Base-by-base conservation (phyloP, 64 coral and sea anemone species). In the Montipora efflorescens region DNA sequence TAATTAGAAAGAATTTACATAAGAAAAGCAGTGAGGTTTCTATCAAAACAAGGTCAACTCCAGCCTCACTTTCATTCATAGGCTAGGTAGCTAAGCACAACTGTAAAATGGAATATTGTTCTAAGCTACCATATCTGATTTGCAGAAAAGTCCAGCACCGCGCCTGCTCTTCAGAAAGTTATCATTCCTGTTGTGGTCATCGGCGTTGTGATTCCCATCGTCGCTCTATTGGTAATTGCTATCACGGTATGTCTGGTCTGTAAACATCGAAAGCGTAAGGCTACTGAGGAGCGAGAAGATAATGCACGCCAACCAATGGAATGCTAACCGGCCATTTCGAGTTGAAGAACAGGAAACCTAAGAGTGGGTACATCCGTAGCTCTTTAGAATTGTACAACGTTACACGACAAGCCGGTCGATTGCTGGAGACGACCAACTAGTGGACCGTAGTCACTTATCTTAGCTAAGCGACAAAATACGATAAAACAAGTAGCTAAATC, bases 241-340 rank as follows among this genome's bases (percentile, higher is more conserved):
- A 2, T 84, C 15, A 84, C 81, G 47, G 47, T 67, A 19, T 84
- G 59, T 43, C 44, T 84, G 43, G 16, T 84, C 4, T 25, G 81
- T n/a, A 68, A 9, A 67, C 81, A 84, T 67, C 81, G 43, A 25
- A 84, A 43, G 43, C 58, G 28, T 12, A 84, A 84, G 5, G 36
- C 11, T 4, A 47, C 18, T 22, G 68, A 71, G 68, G 2, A 11
- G 21, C 19, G 4, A 21, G 21, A 6, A 8, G 68, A 18, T 21
- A 19, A 23, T 11, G 14, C 18, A 21, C 3, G 9, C 9, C 8
- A 12, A 16, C 13, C 61, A 64, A 12, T 12, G 14, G 61, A 64
- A 15, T 64, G 61, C 61, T 64, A 15, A 16, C 13, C 8, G 13
- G 61, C 61, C 61, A 4, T 15, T 16, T 12, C 61, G 61, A 16